phyloP scores from a whole-genome alignment of 2,888 invertebrate species.

The Clivina fossor region DNA sequence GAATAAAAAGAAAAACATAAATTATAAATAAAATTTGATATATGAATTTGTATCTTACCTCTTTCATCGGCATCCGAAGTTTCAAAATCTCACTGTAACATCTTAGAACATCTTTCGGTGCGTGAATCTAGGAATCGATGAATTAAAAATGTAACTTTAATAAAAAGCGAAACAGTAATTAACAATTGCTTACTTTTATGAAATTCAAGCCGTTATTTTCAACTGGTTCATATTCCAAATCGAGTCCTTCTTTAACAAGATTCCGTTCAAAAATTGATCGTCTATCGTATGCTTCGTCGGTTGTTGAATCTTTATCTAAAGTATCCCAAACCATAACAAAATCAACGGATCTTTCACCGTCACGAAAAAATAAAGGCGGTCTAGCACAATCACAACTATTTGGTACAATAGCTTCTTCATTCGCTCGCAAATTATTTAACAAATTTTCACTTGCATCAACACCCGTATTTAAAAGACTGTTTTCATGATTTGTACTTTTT shows the following conservation, averaged over 20 bases:
- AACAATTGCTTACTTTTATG: conserved; percentile 77
- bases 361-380: conserved; percentile 67
- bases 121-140: conserved; percentile 77
- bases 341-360: conserved; percentile 72
- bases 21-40: conserved; percentile 21
- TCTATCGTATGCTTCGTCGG: conserved; percentile 52
- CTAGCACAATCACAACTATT: conserved; percentile 47
- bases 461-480: too few species aligned
- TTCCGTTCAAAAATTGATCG: conserved; percentile 70
- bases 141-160: conserved; percentile 31
- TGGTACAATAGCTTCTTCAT: neutral
- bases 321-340: conserved; percentile 79
- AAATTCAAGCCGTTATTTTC: conserved; percentile 72
- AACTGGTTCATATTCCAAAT: conserved; percentile 70
- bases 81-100: conserved; percentile 91
- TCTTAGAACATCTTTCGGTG: conserved; percentile 77
- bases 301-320: conserved; percentile 56
- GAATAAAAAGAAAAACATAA: conserved; percentile 31
- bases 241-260: conserved; percentile 71
- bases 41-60: conserved; percentile 55
- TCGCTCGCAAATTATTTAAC: conserved; percentile 2
- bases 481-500: conserved; percentile 11
- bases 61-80: conserved; percentile 91
- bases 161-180: conserved; percentile 25
- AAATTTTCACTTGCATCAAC: conserved; percentile 21